These are phyloP conservation scores for silkworm (Bombyx mori) DNA, from an alignment of 1,140 invertebrate genomes.

Conservation along the genomic window DNA sequence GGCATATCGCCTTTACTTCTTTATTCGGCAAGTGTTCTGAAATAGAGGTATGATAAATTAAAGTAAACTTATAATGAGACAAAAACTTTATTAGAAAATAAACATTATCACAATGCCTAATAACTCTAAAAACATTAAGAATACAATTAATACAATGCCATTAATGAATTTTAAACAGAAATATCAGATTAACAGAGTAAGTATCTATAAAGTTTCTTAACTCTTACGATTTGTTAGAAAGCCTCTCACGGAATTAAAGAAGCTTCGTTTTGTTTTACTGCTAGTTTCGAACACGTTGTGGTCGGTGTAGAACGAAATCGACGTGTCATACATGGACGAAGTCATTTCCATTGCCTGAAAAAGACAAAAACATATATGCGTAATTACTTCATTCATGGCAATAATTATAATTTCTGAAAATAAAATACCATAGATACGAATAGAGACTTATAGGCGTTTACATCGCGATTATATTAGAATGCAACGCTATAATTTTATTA, in stretches of 20 bases:
- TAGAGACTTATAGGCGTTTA: too few relatives aligned
- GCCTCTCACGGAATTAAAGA: constrained; percentile 43
- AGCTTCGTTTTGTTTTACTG: constrained; percentile 37
- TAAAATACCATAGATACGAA: too few relatives aligned
- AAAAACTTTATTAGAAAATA: neutral
- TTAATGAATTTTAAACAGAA: neutral
- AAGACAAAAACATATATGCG: neutral
- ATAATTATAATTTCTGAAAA: too few relatives aligned
- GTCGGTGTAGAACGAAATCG: constrained; percentile 50
- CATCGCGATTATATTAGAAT: too few relatives aligned
- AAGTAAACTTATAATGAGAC: neutral
- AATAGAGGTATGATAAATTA: neutral
- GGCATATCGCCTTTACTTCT: too few relatives aligned
- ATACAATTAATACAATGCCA: neutral
- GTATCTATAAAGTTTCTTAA: constrained; percentile 4
- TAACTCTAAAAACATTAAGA: constrained; percentile 1
- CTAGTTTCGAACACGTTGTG: constrained; percentile 31
- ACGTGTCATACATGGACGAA: constrained; percentile 51
- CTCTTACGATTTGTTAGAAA: constrained; percentile 35
- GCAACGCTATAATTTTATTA: too few relatives aligned
- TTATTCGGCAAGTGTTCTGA: neutral
- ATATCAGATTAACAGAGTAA: neutral
- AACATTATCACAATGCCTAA: neutral
- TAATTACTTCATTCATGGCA: too few relatives aligned
- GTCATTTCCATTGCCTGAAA: constrained; percentile 47